Base-by-base conservation (phyloP, 2,113 vertebrate genomes). In the Dromas ardeola region DNA sequence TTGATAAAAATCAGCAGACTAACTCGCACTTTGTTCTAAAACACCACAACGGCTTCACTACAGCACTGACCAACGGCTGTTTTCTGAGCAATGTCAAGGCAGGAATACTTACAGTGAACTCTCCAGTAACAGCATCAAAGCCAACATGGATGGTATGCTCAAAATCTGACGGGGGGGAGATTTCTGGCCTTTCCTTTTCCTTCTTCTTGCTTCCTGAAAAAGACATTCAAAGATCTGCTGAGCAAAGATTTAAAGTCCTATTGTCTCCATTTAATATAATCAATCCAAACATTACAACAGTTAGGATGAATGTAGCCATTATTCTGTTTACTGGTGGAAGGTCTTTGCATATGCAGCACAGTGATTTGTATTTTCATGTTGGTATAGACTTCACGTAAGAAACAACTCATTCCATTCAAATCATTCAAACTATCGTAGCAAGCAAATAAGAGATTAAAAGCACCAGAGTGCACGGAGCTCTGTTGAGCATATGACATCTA, bases 101-200 rank as follows among this genome's bases (percentile, higher is more conserved):
- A 61, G 36, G 53, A 49, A 84, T 71, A 98, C 99, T 98, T 97
- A 99, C 99, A 93, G 99, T 99, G 96, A 99, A 99, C 97, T 99
- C 99, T 87, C 99, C 99, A 34, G 99, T 99, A 73, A 99, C 99
- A 65, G 99, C 99, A 96, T 99, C 99, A 70, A 99, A 99, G 63
- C 99, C 99, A 81, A 99, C 99, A 72, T 99, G 99, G 86, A 99
- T 99, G 73, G 99, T 99, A 70, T 99, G 99, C 56, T 99, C 99
- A 98, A 99, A 99, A 93, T 99, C 99, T 80, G 99, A 99, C 0
- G 99, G 99, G 1, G 99, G 99, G 30, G 99, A 99, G 88, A 99
- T 99, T 97, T 99, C 99, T 79, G 99, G 99, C 58, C 99, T 98
- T 92, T 99, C 99, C 96, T 99, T 99, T 90, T 99, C 98, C 97